A percentile compares a stretch with the other conserved stretches of the same genome.
These are phyloP conservation scores for Crenichthys baileyi DNA, from an alignment of 2,797 vertebrate genomes.

Conservation along the genomic window DNA sequence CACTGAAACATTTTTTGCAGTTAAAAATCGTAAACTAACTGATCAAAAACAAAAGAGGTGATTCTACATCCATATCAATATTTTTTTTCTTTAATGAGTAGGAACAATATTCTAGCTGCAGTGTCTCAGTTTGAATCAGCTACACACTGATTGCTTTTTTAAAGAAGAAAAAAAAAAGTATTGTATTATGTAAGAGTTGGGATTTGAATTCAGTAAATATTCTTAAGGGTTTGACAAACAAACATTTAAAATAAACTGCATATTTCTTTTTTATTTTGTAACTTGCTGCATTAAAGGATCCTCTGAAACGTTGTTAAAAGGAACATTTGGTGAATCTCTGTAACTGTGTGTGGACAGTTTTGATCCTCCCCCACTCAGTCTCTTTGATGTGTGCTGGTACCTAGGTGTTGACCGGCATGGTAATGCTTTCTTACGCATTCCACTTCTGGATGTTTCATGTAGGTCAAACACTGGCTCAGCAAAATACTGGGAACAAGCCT, in stretches of 20 bases:
- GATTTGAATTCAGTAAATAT: background rate
- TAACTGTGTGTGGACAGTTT: slow-evolving; percentile 6
- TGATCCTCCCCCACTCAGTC: background rate
- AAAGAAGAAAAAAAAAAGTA: background rate
- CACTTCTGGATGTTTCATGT: slow-evolving; percentile 61
- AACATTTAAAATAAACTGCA: background rate
- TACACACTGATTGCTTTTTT: background rate
- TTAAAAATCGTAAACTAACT: background rate
- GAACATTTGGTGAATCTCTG: slow-evolving; percentile 12
- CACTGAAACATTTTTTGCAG: background rate
- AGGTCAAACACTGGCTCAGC: slow-evolving; percentile 74
- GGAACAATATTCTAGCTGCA: background rate
- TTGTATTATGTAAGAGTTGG: background rate
- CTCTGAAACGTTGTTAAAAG: slow-evolving; percentile 26
- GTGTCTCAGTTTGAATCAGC: background rate
- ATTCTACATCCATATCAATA: background rate
- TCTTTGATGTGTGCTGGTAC: slow-evolving; percentile 45
- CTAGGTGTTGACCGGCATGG: slow-evolving; percentile 50
- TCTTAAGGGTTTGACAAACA: background rate
- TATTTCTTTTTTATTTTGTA: background rate
- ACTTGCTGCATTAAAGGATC: background rate
- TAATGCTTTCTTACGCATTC: slow-evolving; percentile 55
- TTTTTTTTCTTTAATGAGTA: background rate
- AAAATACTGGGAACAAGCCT: slow-evolving; percentile 45
- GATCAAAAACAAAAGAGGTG: background rate